phyloP scores from a whole-genome alignment of 92 coral and sea anemone species.

The Zoanthus sociatus region DNA sequence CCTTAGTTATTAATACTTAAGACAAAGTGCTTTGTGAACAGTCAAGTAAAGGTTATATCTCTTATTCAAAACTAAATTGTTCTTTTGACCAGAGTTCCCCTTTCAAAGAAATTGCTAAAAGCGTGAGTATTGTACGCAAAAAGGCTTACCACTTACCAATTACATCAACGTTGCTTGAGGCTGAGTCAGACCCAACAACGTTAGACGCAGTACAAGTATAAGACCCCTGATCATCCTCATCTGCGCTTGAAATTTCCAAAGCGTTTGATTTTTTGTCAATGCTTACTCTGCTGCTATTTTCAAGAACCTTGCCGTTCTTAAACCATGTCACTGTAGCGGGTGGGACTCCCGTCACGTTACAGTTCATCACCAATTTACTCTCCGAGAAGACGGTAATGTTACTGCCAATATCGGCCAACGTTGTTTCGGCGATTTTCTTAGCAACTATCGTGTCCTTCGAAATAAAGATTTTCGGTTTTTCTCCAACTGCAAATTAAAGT shows the following conservation, averaged over 20 bases:
- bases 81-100: background rate
- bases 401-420: background rate
- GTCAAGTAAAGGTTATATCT: too few relatives aligned
- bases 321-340: conserved; percentile 12
- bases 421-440: background rate
- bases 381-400: conserved; percentile 24
- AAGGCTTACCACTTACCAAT: conserved; percentile 25
- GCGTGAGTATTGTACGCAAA: background rate
- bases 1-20: too few relatives aligned
- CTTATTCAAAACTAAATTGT: too few relatives aligned
- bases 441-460: background rate
- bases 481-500: conserved; percentile 11
- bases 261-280: too few relatives aligned
- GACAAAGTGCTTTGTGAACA: too few relatives aligned
- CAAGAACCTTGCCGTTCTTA: background rate
- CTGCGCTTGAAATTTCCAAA: too few relatives aligned
- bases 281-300: background rate
- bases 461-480: conserved; percentile 17
- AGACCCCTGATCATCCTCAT: background rate
- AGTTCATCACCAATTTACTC: background rate
- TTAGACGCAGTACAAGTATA: conserved; percentile 22
- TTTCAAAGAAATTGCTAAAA: background rate
- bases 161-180: background rate
- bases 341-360: conserved; percentile 19
- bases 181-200: conserved; percentile 9